A percentile compares a stretch with the other conserved stretches of the same genome.
Conservation (phyloP, 2,113 vertebrate species). For the Xiphorhynchus elegans region DNA sequence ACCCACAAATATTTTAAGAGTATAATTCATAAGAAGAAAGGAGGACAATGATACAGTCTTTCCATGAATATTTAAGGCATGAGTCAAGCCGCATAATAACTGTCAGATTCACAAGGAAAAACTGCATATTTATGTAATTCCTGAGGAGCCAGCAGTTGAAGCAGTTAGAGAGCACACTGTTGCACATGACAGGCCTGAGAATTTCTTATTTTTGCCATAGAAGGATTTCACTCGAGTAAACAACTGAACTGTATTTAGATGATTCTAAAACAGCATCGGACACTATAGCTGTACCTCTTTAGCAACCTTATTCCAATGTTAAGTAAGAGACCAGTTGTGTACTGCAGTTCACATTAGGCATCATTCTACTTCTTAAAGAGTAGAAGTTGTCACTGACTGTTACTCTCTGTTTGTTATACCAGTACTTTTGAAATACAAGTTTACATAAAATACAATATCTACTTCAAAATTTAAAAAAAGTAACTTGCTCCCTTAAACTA, state of each 20-base stretch:
- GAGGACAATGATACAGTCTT: conserved; percentile 15
- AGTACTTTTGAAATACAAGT: not conserved
- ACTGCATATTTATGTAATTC: conserved; percentile 14
- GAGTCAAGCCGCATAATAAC: not conserved
- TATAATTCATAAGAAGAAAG: not conserved
- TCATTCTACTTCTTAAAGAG: not conserved
- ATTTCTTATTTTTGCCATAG: conserved; percentile 40
- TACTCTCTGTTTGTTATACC: not conserved
- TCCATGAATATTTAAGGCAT: conserved; percentile 3
- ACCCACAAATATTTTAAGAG: not conserved
- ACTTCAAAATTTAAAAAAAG: not conserved
- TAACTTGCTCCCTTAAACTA: not conserved
- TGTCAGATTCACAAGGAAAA: conserved; percentile 37
- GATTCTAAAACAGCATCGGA: not conserved
- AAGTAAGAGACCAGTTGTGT: not conserved
- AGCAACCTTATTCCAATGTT: not conserved
- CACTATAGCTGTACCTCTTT: not conserved
- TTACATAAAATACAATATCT: not conserved
- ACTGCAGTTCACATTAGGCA: not conserved
- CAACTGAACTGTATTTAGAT: not conserved
- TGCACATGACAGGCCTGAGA: conserved; percentile 18
- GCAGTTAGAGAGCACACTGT: not conserved
- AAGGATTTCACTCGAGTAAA: conserved; percentile 26
- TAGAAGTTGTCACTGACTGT: not conserved
- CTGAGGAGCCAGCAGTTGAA: not conserved